These are phyloP conservation scores for Busseola fusca DNA, from an alignment of 2,888 invertebrate genomes.

Conservation along the genomic window DNA sequence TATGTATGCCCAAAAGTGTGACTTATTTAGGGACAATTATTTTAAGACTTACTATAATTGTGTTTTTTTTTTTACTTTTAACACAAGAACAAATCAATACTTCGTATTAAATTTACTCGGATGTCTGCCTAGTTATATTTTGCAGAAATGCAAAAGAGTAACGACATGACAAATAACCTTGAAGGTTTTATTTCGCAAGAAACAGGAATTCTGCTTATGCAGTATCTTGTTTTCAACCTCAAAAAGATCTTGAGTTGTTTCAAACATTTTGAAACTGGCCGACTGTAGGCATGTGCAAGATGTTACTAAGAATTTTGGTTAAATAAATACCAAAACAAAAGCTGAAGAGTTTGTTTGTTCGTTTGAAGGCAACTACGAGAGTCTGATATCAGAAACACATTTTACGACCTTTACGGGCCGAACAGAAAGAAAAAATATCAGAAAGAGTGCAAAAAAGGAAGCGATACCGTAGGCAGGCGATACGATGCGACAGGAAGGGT, in stretches of 20 bases:
- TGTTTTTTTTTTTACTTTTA: not conserved
- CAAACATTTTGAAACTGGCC: conserved; percentile 8
- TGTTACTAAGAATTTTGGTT: not conserved
- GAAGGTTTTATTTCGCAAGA: conserved; percentile 16
- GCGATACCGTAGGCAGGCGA: too few species aligned
- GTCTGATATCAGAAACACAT: too few species aligned
- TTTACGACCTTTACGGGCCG: too few species aligned
- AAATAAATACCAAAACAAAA: too few species aligned
- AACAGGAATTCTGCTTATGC: conserved; percentile 42
- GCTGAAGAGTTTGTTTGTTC: too few species aligned
- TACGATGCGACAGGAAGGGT: too few species aligned
- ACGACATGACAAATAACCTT: conserved; percentile 29
- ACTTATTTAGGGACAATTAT: not conserved
- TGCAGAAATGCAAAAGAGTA: conserved; percentile 7
- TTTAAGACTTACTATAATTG: not conserved
- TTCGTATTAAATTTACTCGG: not conserved
- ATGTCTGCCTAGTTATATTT: not conserved
- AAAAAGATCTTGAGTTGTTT: conserved; percentile 26
- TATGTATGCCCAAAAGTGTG: not conserved
- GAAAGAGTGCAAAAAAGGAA: too few species aligned
- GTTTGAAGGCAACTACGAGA: too few species aligned
- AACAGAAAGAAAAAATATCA: too few species aligned
- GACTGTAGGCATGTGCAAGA: not conserved
- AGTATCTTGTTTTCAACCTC: conserved; percentile 19
- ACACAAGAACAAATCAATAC: not conserved